Evolutionary conservation across 2,888 invertebrate species (phyloP).

Genomic region (Heliconius ismenius): DNA sequence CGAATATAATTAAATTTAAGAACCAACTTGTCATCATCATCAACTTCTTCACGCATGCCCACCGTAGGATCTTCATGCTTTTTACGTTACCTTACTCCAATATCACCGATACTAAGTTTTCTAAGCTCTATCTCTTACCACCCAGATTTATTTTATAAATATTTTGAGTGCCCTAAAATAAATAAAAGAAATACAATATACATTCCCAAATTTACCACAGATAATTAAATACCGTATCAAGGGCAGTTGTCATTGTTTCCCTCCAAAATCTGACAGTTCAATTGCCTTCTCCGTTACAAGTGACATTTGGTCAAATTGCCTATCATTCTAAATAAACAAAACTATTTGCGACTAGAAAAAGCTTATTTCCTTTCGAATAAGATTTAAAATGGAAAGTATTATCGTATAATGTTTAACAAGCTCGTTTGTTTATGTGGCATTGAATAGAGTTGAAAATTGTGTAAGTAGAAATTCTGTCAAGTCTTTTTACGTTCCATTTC

Average conservation of each 20-base stretch:
- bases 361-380: conserved; percentile 31
- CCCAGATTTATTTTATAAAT: too few relatives aligned
- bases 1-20: background rate
- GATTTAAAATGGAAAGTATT: conserved; percentile 42
- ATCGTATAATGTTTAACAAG: background rate
- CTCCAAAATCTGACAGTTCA: conserved; percentile 75
- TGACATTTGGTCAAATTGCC: conserved; percentile 79
- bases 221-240: conserved; percentile 39
- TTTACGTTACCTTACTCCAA: too few relatives aligned
- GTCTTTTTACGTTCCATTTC: conserved; percentile 73
- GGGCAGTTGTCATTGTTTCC: conserved; percentile 55
- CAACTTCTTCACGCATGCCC: too few relatives aligned
- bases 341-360: background rate
- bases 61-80: too few relatives aligned
- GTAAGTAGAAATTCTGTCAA: conserved; percentile 39
- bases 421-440: conserved; percentile 6
- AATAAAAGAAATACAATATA: conserved; percentile 12
- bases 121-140: too few relatives aligned
- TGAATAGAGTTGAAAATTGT: conserved; percentile 48
- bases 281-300: conserved; percentile 67
- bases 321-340: conserved; percentile 48
- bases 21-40: background rate
- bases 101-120: too few relatives aligned
- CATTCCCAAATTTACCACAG: conserved; percentile 25
- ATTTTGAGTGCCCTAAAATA: too few relatives aligned